Conservation (phyloP, 2,797 vertebrate genomes). For the Dallia pectoralis region DNA sequence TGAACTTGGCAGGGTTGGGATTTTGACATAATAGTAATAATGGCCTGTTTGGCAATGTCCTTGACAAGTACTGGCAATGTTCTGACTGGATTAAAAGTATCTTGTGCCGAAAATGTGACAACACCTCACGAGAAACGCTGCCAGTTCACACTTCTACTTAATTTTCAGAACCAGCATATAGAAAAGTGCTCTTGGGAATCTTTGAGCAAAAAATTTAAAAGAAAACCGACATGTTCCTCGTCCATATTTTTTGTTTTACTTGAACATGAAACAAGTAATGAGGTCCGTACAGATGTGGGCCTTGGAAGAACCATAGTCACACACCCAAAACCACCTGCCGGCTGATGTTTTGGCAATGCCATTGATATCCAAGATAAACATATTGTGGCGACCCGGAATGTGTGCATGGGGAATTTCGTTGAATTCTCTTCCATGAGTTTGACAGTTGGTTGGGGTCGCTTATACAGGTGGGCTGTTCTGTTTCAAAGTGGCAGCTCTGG, state of each 20-base stretch:
- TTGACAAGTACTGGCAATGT: background rate
- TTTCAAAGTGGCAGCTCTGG: too few species aligned
- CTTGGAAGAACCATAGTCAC: slow-evolving; percentile 1
- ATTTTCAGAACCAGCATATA: background rate
- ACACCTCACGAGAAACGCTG: background rate
- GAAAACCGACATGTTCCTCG: background rate
- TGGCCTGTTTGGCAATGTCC: background rate
- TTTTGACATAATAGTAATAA: slow-evolving; percentile 6
- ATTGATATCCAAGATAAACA: slow-evolving; percentile 33
- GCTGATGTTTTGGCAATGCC: background rate
- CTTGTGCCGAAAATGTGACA: background rate
- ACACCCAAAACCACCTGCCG: slow-evolving; percentile 30
- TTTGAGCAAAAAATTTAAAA: background rate
- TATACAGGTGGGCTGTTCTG: too few species aligned
- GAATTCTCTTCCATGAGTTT: too few species aligned
- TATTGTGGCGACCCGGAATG: too few species aligned
- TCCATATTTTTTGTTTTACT: background rate
- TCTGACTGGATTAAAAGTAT: background rate
- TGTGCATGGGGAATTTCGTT: too few species aligned
- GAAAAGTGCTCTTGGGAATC: background rate
- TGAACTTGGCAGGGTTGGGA: slow-evolving; percentile 22
- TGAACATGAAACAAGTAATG: background rate
- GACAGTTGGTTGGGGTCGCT: too few species aligned
- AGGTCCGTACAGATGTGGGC: background rate
- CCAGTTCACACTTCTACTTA: background rate